Evolutionary conservation across 2,113 vertebrate species (phyloP).

Genomic region (Lepus europaeus): DNA sequence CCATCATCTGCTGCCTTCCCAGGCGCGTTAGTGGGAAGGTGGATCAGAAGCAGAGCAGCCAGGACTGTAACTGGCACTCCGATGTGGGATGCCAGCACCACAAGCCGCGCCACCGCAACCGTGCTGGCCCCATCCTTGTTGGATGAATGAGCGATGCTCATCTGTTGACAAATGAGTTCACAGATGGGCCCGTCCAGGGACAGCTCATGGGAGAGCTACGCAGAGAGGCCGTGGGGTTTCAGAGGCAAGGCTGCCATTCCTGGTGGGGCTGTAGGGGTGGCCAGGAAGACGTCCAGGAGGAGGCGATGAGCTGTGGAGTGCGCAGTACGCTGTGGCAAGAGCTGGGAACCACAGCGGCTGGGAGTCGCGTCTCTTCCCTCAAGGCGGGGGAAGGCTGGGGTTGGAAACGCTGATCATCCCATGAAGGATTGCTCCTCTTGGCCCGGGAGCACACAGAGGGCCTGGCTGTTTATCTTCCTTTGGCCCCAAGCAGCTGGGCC

Average conservation of each 20-base stretch:
- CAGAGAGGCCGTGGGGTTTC: neutral
- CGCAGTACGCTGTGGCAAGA: neutral
- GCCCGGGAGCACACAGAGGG: slow-evolving; percentile 61
- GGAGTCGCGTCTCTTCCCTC: neutral
- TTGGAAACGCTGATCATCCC: slow-evolving; percentile 63
- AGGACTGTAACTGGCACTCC: too few species aligned
- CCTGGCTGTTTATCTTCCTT: slow-evolving; percentile 78
- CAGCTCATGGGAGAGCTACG: neutral
- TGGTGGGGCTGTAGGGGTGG: neutral
- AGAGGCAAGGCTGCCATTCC: slow-evolving; percentile 6
- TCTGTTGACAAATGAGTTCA: neutral
- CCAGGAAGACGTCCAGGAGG: neutral
- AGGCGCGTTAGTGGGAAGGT: too few species aligned
- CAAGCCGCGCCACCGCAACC: too few species aligned
- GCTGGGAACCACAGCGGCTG: neutral
- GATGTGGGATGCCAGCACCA: too few species aligned
- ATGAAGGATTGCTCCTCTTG: slow-evolving; percentile 76
- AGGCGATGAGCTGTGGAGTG: neutral
- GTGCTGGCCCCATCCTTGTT: neutral
- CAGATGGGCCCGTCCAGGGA: neutral
- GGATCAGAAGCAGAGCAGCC: too few species aligned
- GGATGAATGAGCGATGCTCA: neutral
- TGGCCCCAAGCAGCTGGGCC: slow-evolving; percentile 74
- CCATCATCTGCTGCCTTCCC: too few species aligned
- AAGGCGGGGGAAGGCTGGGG: neutral